Base-by-base conservation (phyloP, 2,888 invertebrate species). In the Agriopis leucophaearia region DNA sequence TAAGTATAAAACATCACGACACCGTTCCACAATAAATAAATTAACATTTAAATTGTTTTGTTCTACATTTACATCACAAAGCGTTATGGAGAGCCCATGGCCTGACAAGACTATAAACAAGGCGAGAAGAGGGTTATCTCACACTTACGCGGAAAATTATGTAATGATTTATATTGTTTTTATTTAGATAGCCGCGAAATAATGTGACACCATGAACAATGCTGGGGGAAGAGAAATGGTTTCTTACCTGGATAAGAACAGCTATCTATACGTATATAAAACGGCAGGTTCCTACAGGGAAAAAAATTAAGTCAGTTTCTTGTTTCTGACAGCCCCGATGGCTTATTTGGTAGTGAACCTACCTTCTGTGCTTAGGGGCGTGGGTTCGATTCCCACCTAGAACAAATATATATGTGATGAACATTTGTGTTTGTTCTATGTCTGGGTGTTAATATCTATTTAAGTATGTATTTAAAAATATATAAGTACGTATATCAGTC, bases 11-110 rank as follows among this genome's bases (percentile, higher is more conserved):
- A 58, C 54, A 62, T 36, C 52, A 64, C 55, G 50, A 59, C 51
- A 64, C 64, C 73, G 70, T 69, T 80, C 79, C 65, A 72, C 77
- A 80, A 78, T 84, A 88, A 88, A 88, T 86, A 85, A 88, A 92
- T 92, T 92, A 89, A 83, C 91, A 92, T 92, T 88, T 89, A 88
- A 91, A 92, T 91, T 87, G 88, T 91, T 87, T 85, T 81, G 81
- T 80, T 83, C 83, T 81, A 76, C 78, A 91, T 92, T 91, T 88
- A 84, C 91, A 92, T 92, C 66, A 90, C 90, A 91, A 92, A 91
- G 88, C 82, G 80, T 78, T 66, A 72, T 71, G 76, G 73, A 60
- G 56, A 62, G 64, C 69, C 57, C 59, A 70, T 71, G 71, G 64
- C 36, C 58, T 73, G 78, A 74, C 76, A 73, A 70, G 70, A 74